Base-by-base conservation (phyloP, 35 echinoderm and acorn worm genomes). In the Antedon bifida region DNA sequence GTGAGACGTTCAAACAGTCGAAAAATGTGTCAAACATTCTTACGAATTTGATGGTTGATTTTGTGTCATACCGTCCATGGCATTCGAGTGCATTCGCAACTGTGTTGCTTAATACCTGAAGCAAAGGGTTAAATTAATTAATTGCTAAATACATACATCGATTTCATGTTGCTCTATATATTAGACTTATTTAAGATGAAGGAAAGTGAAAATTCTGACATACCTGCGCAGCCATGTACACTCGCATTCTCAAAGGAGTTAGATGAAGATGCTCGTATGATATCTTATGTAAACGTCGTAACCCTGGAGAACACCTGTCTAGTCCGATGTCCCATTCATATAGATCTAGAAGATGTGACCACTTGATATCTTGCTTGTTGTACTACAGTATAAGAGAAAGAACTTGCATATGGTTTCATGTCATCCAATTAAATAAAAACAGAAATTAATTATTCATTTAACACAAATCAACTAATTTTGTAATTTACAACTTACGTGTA, bases 1-100 rank as follows among this genome's bases (percentile, higher is more conserved):
- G 76, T 3, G 83, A 86, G 23, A 89, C 87, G 86, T 93, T 93
- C 1, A 89, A 19, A 23, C 87, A 89, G 76, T 93, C 91, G 38
- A 93, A 93, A 42, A 89, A 93, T 74, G 75, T 77, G 36, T 93
- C 74, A 9, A 93, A 75, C 83, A 86, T 81, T 28, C 74, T 79
- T 8, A 94, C 80, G 56, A 90, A 94, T 16, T 83, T 79, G 5
- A 83, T 39, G 14, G 92, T 94, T 33, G 84, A 90, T 56, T 55
- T 28, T n/a, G 82, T 83, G 19, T 78, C 74, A 9, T 31, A 13
- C 34, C 36, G 56, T 30, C 83, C 80, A 30, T 83, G 34, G 16
- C 26, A 32, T 46, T 78, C 39, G 1, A 89, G 74, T 9, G 87
- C 91, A 89, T 93, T 89, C 0, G 86, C 83, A 34, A 89, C 83